These are phyloP conservation scores for Armadillidium nasatum DNA, from an alignment of 1,140 invertebrate species.

Conservation along the genomic window DNA sequence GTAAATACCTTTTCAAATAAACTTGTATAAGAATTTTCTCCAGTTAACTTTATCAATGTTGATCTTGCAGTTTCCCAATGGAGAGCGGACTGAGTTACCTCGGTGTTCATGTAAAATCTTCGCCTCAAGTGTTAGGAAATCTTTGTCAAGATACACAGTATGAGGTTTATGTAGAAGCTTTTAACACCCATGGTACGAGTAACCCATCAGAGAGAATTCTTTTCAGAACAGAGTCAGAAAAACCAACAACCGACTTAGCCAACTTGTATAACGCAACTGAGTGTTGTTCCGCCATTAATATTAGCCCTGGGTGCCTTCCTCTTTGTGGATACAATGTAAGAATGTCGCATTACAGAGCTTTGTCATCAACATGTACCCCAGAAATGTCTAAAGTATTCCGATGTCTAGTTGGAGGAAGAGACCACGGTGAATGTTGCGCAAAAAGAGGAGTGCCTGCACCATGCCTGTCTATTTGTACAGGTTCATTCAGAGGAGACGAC, in stretches of 20 bases:
- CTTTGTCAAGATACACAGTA: conserved; percentile 67
- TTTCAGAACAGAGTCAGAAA: conserved; percentile 58
- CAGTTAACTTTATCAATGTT: background rate
- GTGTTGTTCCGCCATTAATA: conserved; percentile 65
- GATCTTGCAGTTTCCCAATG: conserved; percentile 26
- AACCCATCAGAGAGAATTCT: conserved; percentile 66
- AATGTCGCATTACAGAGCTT: conserved; percentile 60
- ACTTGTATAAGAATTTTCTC: too few species aligned
- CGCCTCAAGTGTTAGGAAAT: conserved; percentile 68
- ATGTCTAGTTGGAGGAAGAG: conserved; percentile 66
- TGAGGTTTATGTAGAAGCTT: conserved; percentile 74
- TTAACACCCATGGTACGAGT: conserved; percentile 71
- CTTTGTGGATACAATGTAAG: conserved; percentile 75
- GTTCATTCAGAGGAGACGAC: conserved; percentile 52
- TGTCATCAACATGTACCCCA: conserved; percentile 61
- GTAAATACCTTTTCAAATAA: too few species aligned
- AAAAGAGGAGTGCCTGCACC: conserved; percentile 65
- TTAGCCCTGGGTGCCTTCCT: conserved; percentile 67
- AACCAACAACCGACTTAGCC: conserved; percentile 41
- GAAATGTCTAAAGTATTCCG: conserved; percentile 65
- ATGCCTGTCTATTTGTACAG: conserved; percentile 69
- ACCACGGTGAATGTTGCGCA: conserved; percentile 67
- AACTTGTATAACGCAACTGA: conserved; percentile 66
- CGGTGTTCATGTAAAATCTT: conserved; percentile 47
- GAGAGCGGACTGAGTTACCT: conserved; percentile 45